Evolutionary conservation across 2,113 vertebrate species (phyloP).

Genomic region (Gobiocypris rarus): DNA sequence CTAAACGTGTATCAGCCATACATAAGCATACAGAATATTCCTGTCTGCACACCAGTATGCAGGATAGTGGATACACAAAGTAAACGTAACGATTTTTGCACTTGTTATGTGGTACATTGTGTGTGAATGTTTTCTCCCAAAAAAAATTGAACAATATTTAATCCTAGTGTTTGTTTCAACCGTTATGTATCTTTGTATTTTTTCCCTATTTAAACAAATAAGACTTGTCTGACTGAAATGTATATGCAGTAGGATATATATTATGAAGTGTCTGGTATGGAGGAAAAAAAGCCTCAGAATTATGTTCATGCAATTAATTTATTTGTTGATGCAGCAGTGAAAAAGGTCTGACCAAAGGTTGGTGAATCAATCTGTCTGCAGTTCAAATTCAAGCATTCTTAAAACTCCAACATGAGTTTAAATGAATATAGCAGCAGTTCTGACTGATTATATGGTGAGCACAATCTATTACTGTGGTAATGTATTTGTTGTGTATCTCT

Average conservation of each 20-base stretch:
- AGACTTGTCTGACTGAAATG: conserved; percentile 18
- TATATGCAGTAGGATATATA: conserved; percentile 30
- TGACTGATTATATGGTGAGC: conserved; percentile 10
- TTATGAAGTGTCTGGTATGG: conserved; percentile 31
- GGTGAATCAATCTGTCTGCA: neutral
- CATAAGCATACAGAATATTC: conserved; percentile 18
- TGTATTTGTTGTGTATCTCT: conserved; percentile 63
- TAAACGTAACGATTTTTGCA: neutral
- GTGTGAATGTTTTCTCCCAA: conserved; percentile 11
- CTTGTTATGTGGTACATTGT: conserved; percentile 32
- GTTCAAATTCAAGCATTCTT: neutral
- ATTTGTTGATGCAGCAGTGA: neutral
- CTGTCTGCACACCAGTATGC: conserved; percentile 16
- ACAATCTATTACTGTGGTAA: conserved; percentile 43
- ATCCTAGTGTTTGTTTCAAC: conserved; percentile 2
- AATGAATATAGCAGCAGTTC: neutral
- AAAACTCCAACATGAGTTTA: neutral
- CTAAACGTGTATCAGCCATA: conserved; percentile 14
- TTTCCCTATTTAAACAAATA: neutral
- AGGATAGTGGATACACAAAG: neutral
- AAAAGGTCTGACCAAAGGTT: neutral
- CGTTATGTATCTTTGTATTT: neutral
- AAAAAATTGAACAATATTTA: neutral
- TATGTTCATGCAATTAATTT: conserved; percentile 24
- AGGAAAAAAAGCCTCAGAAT: neutral